Evolutionary conservation across 2,888 invertebrate species (phyloP).

Genomic region (Aphodius granarius): DNA sequence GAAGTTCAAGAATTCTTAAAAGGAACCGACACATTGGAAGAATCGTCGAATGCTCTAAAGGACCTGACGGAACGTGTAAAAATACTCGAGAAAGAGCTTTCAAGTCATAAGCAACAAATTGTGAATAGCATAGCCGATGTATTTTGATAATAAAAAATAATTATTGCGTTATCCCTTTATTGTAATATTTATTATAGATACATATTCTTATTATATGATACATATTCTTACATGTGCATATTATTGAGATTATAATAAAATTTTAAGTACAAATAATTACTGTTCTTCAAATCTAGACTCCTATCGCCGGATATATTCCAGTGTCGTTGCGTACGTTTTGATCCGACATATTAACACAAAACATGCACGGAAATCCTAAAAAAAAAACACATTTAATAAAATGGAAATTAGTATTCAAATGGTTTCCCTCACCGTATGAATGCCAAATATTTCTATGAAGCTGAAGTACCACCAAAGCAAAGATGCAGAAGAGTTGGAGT

Average conservation of each 20-base stretch:
- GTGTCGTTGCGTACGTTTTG: conserved; percentile 39
- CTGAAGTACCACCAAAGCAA: conserved; percentile 5
- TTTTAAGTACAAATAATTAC: neutral
- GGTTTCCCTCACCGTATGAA: neutral
- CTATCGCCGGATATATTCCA: conserved; percentile 19
- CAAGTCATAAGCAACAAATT: conserved; percentile 20
- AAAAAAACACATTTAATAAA: conserved; percentile 24
- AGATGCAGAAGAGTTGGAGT: neutral
- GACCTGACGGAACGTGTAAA: conserved; percentile 27
- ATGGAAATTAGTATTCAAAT: neutral
- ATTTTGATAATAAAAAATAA: neutral
- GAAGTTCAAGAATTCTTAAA: conserved; percentile 34
- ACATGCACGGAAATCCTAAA: conserved; percentile 48
- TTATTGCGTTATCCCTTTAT: neutral
- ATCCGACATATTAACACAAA: conserved; percentile 49
- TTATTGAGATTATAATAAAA: neutral
- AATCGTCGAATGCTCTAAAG: conserved; percentile 24
- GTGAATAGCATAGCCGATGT: neutral
- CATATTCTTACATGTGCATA: neutral
- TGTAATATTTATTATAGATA: neutral
- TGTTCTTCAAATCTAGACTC: conserved; percentile 10
- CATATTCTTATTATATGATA: neutral
- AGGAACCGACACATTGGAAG: conserved; percentile 33
- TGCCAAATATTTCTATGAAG: conserved; percentile 13
- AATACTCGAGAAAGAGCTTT: conserved; percentile 25